These are phyloP conservation scores for Gymnocypris eckloni DNA, from an alignment of 2,797 vertebrate species.

Conservation along the genomic window DNA sequence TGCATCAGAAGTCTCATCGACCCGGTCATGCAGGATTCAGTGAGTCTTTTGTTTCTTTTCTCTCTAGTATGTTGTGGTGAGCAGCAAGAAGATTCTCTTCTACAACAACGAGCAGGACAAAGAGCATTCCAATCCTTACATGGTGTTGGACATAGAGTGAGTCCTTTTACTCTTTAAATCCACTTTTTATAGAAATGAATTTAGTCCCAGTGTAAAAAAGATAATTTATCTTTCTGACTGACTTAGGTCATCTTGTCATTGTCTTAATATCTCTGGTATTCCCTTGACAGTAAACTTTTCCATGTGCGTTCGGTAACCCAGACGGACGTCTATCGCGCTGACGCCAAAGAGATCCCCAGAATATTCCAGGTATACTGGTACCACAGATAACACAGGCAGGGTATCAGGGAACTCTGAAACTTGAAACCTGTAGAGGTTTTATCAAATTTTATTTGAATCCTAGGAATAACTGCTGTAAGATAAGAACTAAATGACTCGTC, in stretches of 20 bases:
- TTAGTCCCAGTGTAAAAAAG: neutral
- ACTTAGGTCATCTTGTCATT: neutral
- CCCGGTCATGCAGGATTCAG: neutral
- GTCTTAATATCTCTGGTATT: conserved; percentile 10
- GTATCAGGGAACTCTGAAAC: neutral
- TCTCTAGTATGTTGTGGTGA: conserved; percentile 84
- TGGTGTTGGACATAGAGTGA: conserved; percentile 92
- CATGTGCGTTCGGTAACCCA: conserved; percentile 89
- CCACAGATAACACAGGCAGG: neutral
- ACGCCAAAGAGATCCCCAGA: conserved; percentile 89
- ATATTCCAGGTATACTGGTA: conserved; percentile 84
- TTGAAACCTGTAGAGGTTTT: neutral
- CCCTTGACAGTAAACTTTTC: conserved; percentile 83
- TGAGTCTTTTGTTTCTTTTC: conserved; percentile 4
- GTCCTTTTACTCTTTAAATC: conserved; percentile 58
- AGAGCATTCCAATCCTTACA: conserved; percentile 88
- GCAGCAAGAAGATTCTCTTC: conserved; percentile 92
- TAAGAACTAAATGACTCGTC: neutral
- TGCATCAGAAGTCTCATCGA: conserved; percentile 14
- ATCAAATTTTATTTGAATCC: neutral
- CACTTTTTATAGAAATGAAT: no score
- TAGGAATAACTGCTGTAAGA: neutral
- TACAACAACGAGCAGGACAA: conserved; percentile 90
- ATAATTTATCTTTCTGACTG: neutral
- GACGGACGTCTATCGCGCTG: conserved; percentile 89